Evolutionary conservation across 2,888 invertebrate species (phyloP).

Genomic region (Epirrhoe tristata): DNA sequence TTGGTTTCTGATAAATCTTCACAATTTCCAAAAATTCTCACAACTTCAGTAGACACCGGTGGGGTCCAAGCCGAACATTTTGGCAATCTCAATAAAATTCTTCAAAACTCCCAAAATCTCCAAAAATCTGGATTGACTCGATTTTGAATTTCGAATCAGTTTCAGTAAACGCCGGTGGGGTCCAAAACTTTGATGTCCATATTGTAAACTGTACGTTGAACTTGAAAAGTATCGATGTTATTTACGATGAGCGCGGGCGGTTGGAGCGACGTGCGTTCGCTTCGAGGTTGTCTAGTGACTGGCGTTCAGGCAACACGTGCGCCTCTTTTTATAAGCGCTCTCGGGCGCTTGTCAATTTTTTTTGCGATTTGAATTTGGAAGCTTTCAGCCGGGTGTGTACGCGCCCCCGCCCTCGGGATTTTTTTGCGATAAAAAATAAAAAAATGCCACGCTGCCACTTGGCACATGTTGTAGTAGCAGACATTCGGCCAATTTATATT

Average conservation of each 20-base stretch:
- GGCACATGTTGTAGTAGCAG: slow-evolving; percentile 54
- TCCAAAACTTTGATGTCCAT: slow-evolving; percentile 81
- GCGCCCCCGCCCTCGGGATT: slow-evolving; percentile 75
- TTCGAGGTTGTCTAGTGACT: slow-evolving; percentile 69
- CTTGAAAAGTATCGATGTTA: slow-evolving; percentile 76
- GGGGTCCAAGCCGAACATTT: slow-evolving; percentile 73
- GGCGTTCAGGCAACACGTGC: slow-evolving; percentile 72
- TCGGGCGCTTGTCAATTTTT: slow-evolving; percentile 77
- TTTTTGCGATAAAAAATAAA: slow-evolving; percentile 57
- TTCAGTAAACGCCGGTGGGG: slow-evolving; percentile 80
- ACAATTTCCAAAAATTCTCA: slow-evolving; percentile 32
- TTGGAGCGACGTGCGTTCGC: slow-evolving; percentile 65
- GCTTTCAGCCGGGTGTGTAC: slow-evolving; percentile 81
- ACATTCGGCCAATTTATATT: slow-evolving; percentile 44
- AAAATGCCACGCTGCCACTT: slow-evolving; percentile 63
- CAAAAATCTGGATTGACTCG: slow-evolving; percentile 39
- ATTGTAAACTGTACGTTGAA: slow-evolving; percentile 60
- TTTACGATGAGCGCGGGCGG: slow-evolving; percentile 72
- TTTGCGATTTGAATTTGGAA: slow-evolving; percentile 83
- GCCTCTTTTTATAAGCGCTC: slow-evolving; percentile 73
- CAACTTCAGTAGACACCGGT: slow-evolving; percentile 73
- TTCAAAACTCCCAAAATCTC: slow-evolving; percentile 42
- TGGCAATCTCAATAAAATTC: slow-evolving; percentile 45
- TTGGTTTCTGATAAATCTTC: slow-evolving; percentile 50
- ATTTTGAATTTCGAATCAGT: slow-evolving; percentile 38